phyloP scores from a whole-genome alignment of 2,113 vertebrate species.

The Ranitomeya imitator region DNA sequence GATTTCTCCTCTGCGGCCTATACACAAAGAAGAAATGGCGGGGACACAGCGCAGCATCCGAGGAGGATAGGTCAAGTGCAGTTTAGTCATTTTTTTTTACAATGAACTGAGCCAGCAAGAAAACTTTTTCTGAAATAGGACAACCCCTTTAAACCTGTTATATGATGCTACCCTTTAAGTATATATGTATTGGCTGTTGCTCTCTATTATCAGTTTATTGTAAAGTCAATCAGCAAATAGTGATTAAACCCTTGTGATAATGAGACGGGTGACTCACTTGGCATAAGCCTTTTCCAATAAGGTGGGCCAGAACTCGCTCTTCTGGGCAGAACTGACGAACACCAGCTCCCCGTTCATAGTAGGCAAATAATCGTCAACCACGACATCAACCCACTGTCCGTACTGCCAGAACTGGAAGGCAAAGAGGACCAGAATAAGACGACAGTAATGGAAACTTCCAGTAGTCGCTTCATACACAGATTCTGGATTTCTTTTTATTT shows the following conservation, averaged over 20 bases:
- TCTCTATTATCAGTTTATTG: background rate
- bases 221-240: background rate
- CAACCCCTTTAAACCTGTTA: too few species aligned
- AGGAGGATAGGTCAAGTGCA: too few species aligned
- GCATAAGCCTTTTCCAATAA: constrained; percentile 75
- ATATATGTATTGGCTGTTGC: background rate
- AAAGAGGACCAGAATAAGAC: background rate
- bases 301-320: constrained; percentile 72
- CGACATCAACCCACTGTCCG: constrained; percentile 73
- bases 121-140: too few species aligned
- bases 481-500: too few species aligned
- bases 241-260: background rate
- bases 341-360: constrained; percentile 67
- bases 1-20: too few species aligned
- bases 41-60: too few species aligned
- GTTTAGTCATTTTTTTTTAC: too few species aligned
- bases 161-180: background rate
- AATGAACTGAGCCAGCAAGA: too few species aligned
- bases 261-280: constrained; percentile 65
- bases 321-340: constrained; percentile 67
- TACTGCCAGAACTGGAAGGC: constrained; percentile 73
- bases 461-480: too few species aligned
- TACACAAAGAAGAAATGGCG: too few species aligned
- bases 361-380: constrained; percentile 72
- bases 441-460: too few species aligned